A percentile compares a stretch with the other conserved stretches of the same genome.
phyloP scores from a whole-genome alignment of 2,797 vertebrate species.

The Chlorospingus flavigularis region DNA sequence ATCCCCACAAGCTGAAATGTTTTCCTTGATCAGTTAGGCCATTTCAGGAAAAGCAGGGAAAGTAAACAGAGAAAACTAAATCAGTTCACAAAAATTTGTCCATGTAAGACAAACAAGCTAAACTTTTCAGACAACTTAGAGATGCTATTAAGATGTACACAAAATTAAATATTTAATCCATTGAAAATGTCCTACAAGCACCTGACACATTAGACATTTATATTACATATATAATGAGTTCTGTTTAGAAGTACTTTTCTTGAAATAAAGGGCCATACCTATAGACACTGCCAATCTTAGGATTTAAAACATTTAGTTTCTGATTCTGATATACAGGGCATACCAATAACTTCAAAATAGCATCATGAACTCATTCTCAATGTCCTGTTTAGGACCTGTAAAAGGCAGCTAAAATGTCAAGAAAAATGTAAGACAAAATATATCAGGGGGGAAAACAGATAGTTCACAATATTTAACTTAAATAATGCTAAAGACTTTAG shows the following conservation, averaged over 20 bases:
- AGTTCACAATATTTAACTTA: not conserved
- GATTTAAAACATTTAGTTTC: not conserved
- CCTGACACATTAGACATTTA: not conserved
- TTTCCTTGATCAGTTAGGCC: not conserved
- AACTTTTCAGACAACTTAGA: not conserved
- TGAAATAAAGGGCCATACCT: not conserved
- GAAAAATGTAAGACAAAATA: not conserved
- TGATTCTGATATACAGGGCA: not conserved
- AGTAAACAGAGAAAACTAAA: not conserved
- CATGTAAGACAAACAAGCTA: not conserved
- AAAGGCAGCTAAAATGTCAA: not conserved
- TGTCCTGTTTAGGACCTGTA: not conserved
- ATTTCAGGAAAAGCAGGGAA: not conserved
- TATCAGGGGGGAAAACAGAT: accelerated
- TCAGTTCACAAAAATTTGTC: not conserved
- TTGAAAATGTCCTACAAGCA: not conserved
- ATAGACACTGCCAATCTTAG: not conserved
- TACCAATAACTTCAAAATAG: not conserved
- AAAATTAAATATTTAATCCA: not conserved
- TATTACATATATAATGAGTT: not conserved
- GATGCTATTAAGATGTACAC: not conserved
- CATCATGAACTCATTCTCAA: not conserved
- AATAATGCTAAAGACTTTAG: slow-evolving; percentile 1
- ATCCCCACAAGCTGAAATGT: not conserved
- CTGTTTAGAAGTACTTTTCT: not conserved